These are phyloP conservation scores for Hephaestus fuliginosus DNA, from an alignment of 2,797 vertebrate species.

Conservation along the genomic window DNA sequence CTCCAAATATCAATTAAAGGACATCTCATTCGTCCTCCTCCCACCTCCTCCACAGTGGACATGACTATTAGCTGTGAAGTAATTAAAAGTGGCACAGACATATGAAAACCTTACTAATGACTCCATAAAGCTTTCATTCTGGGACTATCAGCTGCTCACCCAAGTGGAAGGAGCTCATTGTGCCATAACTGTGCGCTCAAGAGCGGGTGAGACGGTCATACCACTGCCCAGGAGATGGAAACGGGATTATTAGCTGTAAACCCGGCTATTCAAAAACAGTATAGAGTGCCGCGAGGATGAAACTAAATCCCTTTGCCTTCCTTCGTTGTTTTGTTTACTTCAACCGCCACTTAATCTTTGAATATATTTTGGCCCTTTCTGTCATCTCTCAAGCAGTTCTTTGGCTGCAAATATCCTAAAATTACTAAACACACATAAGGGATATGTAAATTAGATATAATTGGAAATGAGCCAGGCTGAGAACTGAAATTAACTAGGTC, in stretches of 20 bases:
- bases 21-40: slow-evolving; percentile 37
- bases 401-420: not conserved
- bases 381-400: not conserved
- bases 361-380: not conserved
- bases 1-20: slow-evolving; percentile 64
- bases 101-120: slow-evolving; percentile 81
- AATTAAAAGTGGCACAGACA: slow-evolving; percentile 81
- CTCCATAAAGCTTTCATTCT: slow-evolving; percentile 80
- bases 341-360: not conserved
- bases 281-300: slow-evolving; percentile 17
- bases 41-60: slow-evolving; percentile 58
- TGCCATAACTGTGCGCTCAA: slow-evolving; percentile 59
- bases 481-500: not conserved
- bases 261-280: slow-evolving; percentile 39
- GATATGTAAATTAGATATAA: not conserved
- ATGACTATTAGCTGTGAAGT: slow-evolving; percentile 65
- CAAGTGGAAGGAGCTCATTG: slow-evolving; percentile 75
- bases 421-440: not conserved
- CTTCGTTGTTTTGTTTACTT: slow-evolving; percentile 28
- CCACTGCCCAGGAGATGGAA: slow-evolving; percentile 51
- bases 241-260: slow-evolving; percentile 57
- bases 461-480: not conserved
- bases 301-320: slow-evolving; percentile 16
- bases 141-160: slow-evolving; percentile 74
- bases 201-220: slow-evolving; percentile 56